Base-by-base conservation (phyloP, 2,888 invertebrate species). In the Apotomis turbidana region DNA sequence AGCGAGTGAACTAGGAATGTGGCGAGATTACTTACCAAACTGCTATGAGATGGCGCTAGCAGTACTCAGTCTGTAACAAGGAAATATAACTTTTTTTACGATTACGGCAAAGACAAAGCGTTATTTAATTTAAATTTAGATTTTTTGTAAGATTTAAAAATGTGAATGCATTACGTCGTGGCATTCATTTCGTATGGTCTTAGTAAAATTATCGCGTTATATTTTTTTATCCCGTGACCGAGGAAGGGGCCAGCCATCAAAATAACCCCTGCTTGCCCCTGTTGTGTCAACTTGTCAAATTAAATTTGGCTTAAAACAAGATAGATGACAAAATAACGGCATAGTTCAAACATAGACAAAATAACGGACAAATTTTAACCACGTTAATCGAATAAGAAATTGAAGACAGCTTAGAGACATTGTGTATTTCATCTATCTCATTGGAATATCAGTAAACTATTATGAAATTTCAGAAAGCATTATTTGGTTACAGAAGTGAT, bases 251-350 rank as follows among this genome's bases (percentile, higher is more conserved):
- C 15, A 27, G 27, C 27, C 27, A 27, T 27, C 27, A 27, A 27
- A 27, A 27, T 27, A 27, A 27, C 27, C 27, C 27, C 27, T 27
- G 27, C 27, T 1, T 27, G 27, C 41, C 41, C 41, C 3, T 41
- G 6, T 41, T 41, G 41, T 41, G 41, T 41, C 41, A 41, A 41
- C 6, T 41, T 41, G 41, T 36, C 64, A 55, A 55, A 66, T 64
- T 55, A 63, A 63, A 38, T 15, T 15, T 44, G 10, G 15, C 15
- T 54, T 41, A 12, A 4, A 55, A 8, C 8, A 5, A 5, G 54
- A 64, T 55, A n/a, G 73, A 66, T 70, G 27, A 58, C 54, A 61
- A 76, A 78, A 76, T 76, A 70, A 62, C 62, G 46, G 12, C 12
- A 49, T 13, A 54, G 38, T 46, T 49, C 49, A 44, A 52, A 58